Conservation (phyloP, 2,113 vertebrate genomes). For the Isichthys henryi region DNA sequence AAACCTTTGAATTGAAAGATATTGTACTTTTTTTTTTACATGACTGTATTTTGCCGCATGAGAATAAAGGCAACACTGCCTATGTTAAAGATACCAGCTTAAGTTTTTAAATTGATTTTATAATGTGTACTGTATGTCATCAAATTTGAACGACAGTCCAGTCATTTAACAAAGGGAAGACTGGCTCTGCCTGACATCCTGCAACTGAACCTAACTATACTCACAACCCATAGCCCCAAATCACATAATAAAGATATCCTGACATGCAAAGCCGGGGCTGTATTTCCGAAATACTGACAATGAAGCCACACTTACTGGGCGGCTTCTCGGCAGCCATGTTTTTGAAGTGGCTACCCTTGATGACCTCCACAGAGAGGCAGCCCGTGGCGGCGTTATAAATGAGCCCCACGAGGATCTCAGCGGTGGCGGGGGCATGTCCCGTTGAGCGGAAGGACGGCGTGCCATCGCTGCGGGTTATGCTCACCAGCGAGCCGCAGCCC, state of each 20-base stretch:
- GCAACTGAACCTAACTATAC: neutral
- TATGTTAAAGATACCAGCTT: neutral
- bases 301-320: constrained; percentile 71
- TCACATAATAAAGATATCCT: neutral
- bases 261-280: neutral
- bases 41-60: neutral
- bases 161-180: neutral
- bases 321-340: constrained; percentile 87
- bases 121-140: neutral
- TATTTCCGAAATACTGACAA: constrained; percentile 12
- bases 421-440: constrained; percentile 72
- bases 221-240: neutral
- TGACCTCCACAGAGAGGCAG: constrained; percentile 87
- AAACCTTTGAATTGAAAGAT: neutral
- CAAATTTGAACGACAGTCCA: neutral
- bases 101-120: neutral
- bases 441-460: constrained; percentile 82
- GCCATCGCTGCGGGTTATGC: constrained; percentile 81
- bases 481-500: constrained; percentile 90
- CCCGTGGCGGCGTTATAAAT: constrained; percentile 92
- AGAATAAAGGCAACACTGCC: neutral
- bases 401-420: constrained; percentile 89
- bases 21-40: neutral
- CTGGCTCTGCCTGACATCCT: neutral
- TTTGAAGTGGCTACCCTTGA: constrained; percentile 97